These are phyloP conservation scores for Synanthedon tipuliformis DNA, from an alignment of 2,888 invertebrate genomes.

Conservation along the genomic window DNA sequence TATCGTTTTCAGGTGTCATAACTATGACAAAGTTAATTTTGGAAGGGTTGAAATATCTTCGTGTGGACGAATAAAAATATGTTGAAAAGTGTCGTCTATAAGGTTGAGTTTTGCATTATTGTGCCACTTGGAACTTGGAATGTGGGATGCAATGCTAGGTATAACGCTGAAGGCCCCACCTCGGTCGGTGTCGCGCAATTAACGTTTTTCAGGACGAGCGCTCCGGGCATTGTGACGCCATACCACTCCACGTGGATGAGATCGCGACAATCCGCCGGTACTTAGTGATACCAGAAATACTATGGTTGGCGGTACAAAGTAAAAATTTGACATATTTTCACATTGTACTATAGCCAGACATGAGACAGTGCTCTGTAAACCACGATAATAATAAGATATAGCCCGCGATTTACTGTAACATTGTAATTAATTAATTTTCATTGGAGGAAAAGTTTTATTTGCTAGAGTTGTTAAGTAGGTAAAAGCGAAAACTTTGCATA, in stretches of 20 bases:
- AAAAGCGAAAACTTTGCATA: too few species aligned
- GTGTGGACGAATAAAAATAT: conserved; percentile 6
- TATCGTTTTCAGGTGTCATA: not conserved
- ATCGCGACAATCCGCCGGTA: conserved; percentile 31
- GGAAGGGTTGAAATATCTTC: not conserved
- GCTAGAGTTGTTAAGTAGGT: too few species aligned
- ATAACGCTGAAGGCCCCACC: conserved; percentile 22
- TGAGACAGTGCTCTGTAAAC: too few species aligned
- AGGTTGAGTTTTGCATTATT: conserved; percentile 16
- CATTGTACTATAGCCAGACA: too few species aligned
- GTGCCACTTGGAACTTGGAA: conserved; percentile 19
- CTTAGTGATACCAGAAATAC: conserved; percentile 8
- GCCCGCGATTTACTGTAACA: too few species aligned
- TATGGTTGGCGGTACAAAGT: too few species aligned
- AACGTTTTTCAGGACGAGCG: conserved; percentile 53
- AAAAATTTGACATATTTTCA: too few species aligned
- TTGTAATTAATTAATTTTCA: too few species aligned
- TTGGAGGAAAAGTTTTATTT: too few species aligned
- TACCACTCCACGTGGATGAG: conserved; percentile 36
- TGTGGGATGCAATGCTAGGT: conserved; percentile 25
- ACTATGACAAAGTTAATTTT: not conserved
- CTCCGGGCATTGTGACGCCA: conserved; percentile 45
- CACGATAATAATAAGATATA: too few species aligned
- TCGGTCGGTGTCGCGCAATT: conserved; percentile 49
- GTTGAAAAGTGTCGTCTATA: conserved; percentile 12